Evolutionary conservation across 2,888 invertebrate genomes (phyloP), one percentile per base, ranked within the genome.

Genomic region (Torymus tubicola): DNA sequence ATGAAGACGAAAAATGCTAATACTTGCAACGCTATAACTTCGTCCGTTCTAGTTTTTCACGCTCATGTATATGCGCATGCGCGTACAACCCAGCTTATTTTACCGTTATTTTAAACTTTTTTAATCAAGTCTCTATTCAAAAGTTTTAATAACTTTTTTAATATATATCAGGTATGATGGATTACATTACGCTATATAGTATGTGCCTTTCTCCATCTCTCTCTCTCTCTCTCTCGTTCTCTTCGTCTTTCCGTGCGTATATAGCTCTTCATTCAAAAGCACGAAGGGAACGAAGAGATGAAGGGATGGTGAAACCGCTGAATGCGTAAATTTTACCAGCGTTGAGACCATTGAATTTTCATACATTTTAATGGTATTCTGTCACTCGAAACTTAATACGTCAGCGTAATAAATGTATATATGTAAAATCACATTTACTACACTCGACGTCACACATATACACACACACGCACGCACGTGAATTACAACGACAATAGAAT

Each of bases 81-180:
- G 31, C 31, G 31, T 1, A 8, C 42, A 42, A 5, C 5, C 42
- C 42, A 42, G 53, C 77, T 76, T 78, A 78, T 74, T 78, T 81
- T 50, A 70, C 70, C 73, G 75, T 78, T 81, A 75, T 76, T 76
- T 69, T 69, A 82, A 79, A 81, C 79, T 79, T 82, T 82, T 81
- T 79, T 72, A 81, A 79, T 81, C 81, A 79, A 81, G 58, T 78
- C 72, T 52, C 64, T 31, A 71, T 78, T 71, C 74, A 75, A 53
- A 52, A 70, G 71, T 81, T 79, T 82, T 76, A 82, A 80, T 82
- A 82, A 80, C 70, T 76, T 82, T 73, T 77, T 80, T 75, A 75
- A 82, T 18, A 42, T 14, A 50, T 65, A 65, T 64, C 76, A 80
- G 72, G 72, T 71, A 69, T 24, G 60, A 75, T 52, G 57, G 72